phyloP scores from a whole-genome alignment of 2,113 vertebrate species.

The Megatriorchis doriae region DNA sequence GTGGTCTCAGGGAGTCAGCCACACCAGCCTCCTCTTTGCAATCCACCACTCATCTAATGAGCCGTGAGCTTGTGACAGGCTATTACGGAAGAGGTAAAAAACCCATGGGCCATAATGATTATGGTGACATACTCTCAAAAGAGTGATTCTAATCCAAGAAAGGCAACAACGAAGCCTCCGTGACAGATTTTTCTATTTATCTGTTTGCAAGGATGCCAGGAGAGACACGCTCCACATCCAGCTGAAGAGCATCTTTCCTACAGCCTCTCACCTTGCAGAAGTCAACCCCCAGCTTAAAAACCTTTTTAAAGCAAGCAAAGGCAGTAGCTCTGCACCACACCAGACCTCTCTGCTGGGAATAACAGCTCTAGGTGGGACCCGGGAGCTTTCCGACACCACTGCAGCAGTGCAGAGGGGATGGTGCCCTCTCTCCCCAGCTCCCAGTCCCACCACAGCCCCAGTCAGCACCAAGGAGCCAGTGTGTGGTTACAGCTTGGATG shows the following conservation, averaged over 20 bases:
- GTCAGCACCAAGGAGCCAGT: fast-evolving
- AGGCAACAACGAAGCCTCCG: not conserved
- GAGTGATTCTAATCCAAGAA: not conserved
- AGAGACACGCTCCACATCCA: fast-evolving
- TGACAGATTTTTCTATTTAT: not conserved
- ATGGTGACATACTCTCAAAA: not conserved
- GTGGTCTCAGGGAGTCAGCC: not conserved
- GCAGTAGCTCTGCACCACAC: not conserved
- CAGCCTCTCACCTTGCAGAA: not conserved
- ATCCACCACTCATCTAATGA: not conserved
- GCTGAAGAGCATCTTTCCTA: not conserved
- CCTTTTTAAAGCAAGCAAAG: not conserved
- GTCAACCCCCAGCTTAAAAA: not conserved
- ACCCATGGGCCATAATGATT: not conserved
- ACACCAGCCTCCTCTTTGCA: not conserved
- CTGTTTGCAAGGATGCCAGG: not conserved
- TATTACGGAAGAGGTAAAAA: not conserved
- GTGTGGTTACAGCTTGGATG: fast-evolving
- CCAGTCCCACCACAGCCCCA: not conserved
- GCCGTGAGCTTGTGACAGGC: not conserved
- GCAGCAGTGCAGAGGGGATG: not conserved
- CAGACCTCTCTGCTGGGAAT: not conserved
- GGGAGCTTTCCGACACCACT: fast-evolving
- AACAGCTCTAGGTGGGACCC: not conserved
- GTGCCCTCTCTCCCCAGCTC: not conserved